Base-by-base conservation (phyloP, 1,140 invertebrate genomes). In the Dendroctonus valens region DNA sequence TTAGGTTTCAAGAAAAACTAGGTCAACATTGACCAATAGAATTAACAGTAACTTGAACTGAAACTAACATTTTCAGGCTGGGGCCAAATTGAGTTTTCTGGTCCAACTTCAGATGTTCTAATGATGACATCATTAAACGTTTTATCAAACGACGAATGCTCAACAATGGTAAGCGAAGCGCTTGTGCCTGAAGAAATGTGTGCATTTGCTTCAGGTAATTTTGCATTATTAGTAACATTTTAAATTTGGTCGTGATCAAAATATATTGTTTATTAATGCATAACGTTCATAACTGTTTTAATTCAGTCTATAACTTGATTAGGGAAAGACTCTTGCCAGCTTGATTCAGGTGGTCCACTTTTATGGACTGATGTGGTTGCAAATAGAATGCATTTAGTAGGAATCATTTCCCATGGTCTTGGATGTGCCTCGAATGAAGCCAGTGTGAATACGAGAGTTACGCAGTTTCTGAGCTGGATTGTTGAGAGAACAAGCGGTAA, bases 321-420 rank as follows among this genome's bases (percentile, higher is more conserved):
- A 67, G 65, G 65, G 14, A 67, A 48, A 60, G 88, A 90, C 73
- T 79, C 87, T 3, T 90, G 88, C 73, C 83, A 86, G 85, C 80
- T 84, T 59, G 89, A 91, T 73, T 89, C 87, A 39, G 89, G 89
- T 12, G 88, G 88, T 9, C 65, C 65, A 15, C 41, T 67, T 41
- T 15, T 67, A 39, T 67, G 65, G 65, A 60, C 65, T 5, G 50
- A 67, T 38, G 7, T 14, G n/a, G 44, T 42, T 9, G 54, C n/a
- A 1, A 38, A 41, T 7, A 72, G 79, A 6, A 67, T 83, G 1
- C 79, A 82, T 63, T 68, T 79, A 9, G 69, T 83, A 0, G 87
- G 83, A 12, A 73, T 87, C 12, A 81, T 87, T 41, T 84, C 81
- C 55, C 82, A 73, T 64, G 86, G 86, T 9, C 63, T 69, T 8